A percentile compares a stretch with the other conserved stretches of the same genome.
phyloP scores from a whole-genome alignment of 2,797 vertebrate species.

The Eulemur mongoz region DNA sequence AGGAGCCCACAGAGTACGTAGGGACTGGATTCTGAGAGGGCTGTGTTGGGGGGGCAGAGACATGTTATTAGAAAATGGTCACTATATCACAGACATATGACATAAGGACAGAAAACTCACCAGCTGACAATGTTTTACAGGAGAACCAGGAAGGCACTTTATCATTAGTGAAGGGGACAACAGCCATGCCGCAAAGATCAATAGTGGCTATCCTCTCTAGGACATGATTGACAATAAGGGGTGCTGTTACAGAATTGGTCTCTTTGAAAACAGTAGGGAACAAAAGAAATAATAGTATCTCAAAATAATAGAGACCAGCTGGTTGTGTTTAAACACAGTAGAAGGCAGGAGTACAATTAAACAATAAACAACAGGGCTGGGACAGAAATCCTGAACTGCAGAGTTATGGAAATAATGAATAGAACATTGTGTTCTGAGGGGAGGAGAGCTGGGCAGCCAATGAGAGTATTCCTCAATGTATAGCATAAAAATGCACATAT shows the following conservation, averaged over 20 bases:
- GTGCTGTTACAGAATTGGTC: background rate
- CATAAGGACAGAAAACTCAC: background rate
- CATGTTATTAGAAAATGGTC: background rate
- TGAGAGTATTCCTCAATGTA: background rate
- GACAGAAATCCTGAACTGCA: background rate
- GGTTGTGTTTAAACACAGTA: background rate
- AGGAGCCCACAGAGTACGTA: background rate
- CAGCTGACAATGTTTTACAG: background rate
- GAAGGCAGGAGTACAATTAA: background rate
- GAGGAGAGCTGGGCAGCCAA: background rate
- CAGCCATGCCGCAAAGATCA: background rate
- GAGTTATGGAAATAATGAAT: background rate
- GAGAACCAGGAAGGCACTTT: background rate
- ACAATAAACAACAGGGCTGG: background rate
- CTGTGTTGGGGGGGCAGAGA: no score
- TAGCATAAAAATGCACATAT: background rate
- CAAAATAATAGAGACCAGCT: background rate
- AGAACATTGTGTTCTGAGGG: background rate
- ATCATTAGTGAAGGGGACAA: background rate
- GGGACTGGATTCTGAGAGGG: background rate
- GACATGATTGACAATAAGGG: background rate
- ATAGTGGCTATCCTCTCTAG: background rate
- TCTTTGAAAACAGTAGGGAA: background rate
- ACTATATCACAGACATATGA: background rate
- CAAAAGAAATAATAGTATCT: background rate